phyloP scores from a whole-genome alignment of 2,113 vertebrate genomes.

The Dendrocopos noguchii region DNA sequence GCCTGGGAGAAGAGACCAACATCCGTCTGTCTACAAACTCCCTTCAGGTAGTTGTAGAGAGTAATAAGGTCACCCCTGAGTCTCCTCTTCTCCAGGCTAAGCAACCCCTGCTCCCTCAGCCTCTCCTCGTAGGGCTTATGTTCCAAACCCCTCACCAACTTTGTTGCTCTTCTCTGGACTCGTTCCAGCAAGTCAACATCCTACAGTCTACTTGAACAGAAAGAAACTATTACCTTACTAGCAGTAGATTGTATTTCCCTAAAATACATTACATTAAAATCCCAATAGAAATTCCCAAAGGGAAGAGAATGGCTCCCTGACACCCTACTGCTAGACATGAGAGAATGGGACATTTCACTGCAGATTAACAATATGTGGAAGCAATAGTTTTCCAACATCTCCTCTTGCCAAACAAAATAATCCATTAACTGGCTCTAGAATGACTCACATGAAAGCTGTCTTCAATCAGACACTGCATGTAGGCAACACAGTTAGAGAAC shows the following conservation, averaged over 20 bases:
- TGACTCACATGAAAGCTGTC: background rate
- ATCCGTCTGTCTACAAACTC: too few relatives aligned
- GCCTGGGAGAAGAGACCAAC: too few relatives aligned
- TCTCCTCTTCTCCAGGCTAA: too few relatives aligned
- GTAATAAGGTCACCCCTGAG: too few relatives aligned
- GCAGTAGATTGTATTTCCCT: conserved; percentile 40
- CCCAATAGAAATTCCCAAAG: conserved; percentile 21
- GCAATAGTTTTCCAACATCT: conserved; percentile 50
- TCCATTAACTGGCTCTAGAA: background rate
- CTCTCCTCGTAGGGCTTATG: too few relatives aligned
- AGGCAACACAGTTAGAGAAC: background rate
- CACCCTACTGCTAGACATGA: background rate
- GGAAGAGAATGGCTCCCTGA: background rate
- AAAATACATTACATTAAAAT: conserved; percentile 45
- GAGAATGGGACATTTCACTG: conserved; percentile 28
- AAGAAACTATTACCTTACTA: conserved; percentile 65
- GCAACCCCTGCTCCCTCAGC: too few relatives aligned
- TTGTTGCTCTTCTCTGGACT: too few relatives aligned
- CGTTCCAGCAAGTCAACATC: too few relatives aligned
- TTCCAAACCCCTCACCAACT: too few relatives aligned
- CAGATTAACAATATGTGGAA: conserved; percentile 52
- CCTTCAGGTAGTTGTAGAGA: too few relatives aligned
- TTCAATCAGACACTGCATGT: background rate
- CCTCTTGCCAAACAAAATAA: conserved; percentile 32
- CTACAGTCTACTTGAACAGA: conserved; percentile 29